These are phyloP conservation scores for Eulemur rufifrons DNA, from an alignment of 2,113 vertebrate genomes.

Conservation along the genomic window DNA sequence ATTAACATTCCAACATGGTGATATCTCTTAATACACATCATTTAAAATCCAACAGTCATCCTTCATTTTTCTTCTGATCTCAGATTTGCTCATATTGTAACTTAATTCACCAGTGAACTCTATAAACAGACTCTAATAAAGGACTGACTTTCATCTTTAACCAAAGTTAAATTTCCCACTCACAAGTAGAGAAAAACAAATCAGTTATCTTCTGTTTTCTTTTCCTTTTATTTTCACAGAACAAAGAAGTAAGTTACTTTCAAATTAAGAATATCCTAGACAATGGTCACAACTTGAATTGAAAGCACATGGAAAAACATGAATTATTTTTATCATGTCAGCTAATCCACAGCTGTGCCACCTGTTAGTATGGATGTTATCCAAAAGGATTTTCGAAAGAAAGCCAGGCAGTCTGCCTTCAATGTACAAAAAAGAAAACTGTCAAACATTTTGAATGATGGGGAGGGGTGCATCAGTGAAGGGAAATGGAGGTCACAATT, in stretches of 20 bases:
- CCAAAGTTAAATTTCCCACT: not conserved
- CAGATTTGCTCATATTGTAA: not conserved
- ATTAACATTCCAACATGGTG: not conserved
- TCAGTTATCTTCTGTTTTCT: not conserved
- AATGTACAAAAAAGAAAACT: not conserved
- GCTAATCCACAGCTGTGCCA: constrained; percentile 55
- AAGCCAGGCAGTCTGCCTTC: constrained; percentile 26
- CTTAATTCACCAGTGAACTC: not conserved
- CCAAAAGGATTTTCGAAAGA: constrained; percentile 28
- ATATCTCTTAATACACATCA: not conserved
- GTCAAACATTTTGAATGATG: not conserved
- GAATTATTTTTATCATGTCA: constrained; percentile 41
- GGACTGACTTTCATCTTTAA: not conserved
- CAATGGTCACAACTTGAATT: not conserved
- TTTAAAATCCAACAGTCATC: not conserved
- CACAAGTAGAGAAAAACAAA: not conserved
- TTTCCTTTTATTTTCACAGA: constrained; percentile 8
- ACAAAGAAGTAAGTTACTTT: constrained; percentile 7
- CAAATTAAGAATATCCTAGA: constrained; percentile 22
- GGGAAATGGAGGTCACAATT: not conserved
- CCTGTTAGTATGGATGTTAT: constrained; percentile 35
- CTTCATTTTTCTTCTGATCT: not conserved
- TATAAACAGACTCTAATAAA: not conserved
- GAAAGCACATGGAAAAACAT: not conserved
- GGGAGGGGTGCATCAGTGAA: not conserved